Percentiles rank a stretch among this genome's conserved stretches.
These are phyloP conservation scores for Mythimna impura DNA, from an alignment of 2,888 invertebrate species.

Conservation along the genomic window DNA sequence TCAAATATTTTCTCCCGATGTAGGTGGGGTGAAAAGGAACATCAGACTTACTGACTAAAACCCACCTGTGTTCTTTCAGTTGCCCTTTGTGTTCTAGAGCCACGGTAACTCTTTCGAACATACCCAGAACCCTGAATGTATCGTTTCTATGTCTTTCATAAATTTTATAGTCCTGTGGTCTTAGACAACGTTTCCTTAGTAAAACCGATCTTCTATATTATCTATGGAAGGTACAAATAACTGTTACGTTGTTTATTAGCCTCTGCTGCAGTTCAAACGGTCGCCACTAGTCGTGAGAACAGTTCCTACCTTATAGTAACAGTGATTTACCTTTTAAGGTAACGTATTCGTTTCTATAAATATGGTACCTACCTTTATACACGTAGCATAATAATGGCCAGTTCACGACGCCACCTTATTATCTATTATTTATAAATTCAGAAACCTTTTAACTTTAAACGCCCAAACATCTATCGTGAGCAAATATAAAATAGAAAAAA, in stretches of 20 bases:
- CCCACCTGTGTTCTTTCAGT: too few relatives aligned
- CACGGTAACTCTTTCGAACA: too few relatives aligned
- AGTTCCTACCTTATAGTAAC: conserved; percentile 21
- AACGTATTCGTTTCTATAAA: conserved; percentile 13
- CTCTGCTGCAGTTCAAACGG: conserved; percentile 35
- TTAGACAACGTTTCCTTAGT: background rate
- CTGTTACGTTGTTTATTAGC: conserved; percentile 35
- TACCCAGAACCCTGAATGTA: background rate
- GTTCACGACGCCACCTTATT: conserved; percentile 2
- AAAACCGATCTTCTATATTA: background rate
- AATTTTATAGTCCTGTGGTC: background rate
- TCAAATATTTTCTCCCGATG: too few relatives aligned
- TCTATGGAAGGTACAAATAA: conserved; percentile 3
- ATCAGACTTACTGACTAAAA: too few relatives aligned
- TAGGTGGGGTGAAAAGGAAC: too few relatives aligned
- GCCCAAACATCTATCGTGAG: conserved; percentile 20
- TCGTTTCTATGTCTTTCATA: too few relatives aligned
- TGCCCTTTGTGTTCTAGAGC: too few relatives aligned
- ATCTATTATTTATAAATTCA: conserved; percentile 20
- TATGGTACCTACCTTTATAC: background rate
- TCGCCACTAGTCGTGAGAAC: conserved; percentile 44
- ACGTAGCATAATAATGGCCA: conserved; percentile 5
- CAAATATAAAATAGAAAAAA: conserved; percentile 50
- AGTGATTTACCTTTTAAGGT: conserved; percentile 33
- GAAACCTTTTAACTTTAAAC: conserved; percentile 7